Evolutionary conservation across 2,888 invertebrate genomes (phyloP).

Genomic region (Itoplectis maculator): DNA sequence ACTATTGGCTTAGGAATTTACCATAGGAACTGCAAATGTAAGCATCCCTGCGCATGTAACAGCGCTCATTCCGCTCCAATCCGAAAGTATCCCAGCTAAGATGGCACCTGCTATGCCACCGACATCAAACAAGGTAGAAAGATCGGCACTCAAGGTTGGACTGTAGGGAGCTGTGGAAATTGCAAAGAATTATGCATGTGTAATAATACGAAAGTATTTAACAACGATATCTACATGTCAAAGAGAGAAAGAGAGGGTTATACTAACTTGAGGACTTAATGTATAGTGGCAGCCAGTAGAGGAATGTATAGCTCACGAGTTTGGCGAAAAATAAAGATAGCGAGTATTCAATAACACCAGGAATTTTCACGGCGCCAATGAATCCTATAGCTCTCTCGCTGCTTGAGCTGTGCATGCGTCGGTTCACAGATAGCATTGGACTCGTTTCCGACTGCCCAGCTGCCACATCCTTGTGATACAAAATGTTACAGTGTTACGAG

Average conservation of each 20-base stretch:
- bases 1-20: constrained; percentile 82
- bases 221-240: neutral
- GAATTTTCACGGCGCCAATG: constrained; percentile 92
- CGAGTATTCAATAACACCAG: constrained; percentile 97
- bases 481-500: constrained; percentile 26
- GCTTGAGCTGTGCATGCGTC: constrained; percentile 67
- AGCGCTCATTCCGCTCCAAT: constrained; percentile 93
- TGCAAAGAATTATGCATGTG: neutral
- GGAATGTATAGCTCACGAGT: constrained; percentile 97
- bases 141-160: constrained; percentile 89
- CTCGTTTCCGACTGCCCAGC: constrained; percentile 80
- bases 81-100: constrained; percentile 93
- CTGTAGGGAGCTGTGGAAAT: constrained; percentile 87
- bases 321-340: constrained; percentile 98
- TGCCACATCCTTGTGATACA: constrained; percentile 72
- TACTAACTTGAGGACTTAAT: constrained; percentile 93
- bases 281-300: constrained; percentile 98
- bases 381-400: constrained; percentile 90
- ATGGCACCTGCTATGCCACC: constrained; percentile 97
- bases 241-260: constrained; percentile 40
- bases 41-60: constrained; percentile 95
- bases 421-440: constrained; percentile 81
- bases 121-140: constrained; percentile 94
- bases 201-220: constrained; percentile 45
- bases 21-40: constrained; percentile 92